A percentile compares a stretch with the other conserved stretches of the same genome.
Evolutionary conservation across 1,140 invertebrate genomes (phyloP).

Genomic region (Drosophila willistoni): DNA sequence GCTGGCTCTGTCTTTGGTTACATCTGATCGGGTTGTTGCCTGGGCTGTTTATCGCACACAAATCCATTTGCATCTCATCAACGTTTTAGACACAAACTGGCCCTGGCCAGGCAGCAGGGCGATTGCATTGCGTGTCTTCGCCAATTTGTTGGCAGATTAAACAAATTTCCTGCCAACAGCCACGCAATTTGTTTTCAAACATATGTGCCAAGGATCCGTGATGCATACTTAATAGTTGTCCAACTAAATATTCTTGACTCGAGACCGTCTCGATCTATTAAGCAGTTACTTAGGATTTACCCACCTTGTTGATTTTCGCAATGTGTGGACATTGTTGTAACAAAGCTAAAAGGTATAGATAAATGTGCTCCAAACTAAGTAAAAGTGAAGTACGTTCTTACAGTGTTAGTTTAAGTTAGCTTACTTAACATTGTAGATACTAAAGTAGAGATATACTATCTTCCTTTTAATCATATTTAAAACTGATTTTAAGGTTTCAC

Average conservation of each 20-base stretch:
- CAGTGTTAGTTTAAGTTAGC: no score
- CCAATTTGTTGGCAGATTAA: conserved; percentile 79
- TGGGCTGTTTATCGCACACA: conserved; percentile 63
- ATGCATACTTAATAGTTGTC: conserved; percentile 25
- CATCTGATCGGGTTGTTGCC: conserved; percentile 28
- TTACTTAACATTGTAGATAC: no score
- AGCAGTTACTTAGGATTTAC: background rate
- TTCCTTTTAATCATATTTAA: no score
- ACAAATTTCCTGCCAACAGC: conserved; percentile 78
- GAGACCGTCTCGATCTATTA: background rate
- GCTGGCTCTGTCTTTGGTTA: conserved; percentile 15
- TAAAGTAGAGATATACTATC: no score
- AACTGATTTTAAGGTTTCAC: no score
- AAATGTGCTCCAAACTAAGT: no score
- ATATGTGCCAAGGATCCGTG: conserved; percentile 5
- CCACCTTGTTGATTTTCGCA: no score
- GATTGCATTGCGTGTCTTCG: conserved; percentile 71
- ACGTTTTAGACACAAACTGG: conserved; percentile 51
- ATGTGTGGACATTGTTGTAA: no score
- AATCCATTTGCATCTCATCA: conserved; percentile 81
- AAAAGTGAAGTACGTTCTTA: no score
- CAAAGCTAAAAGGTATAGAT: no score
- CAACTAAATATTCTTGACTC: conserved; percentile 21
- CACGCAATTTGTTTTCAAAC: conserved; percentile 65
- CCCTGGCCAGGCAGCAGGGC: conserved; percentile 25